A percentile compares a stretch with the other conserved stretches of the same genome.
phyloP scores from a whole-genome alignment of 1,140 invertebrate species.

The Calycopis cecrops region DNA sequence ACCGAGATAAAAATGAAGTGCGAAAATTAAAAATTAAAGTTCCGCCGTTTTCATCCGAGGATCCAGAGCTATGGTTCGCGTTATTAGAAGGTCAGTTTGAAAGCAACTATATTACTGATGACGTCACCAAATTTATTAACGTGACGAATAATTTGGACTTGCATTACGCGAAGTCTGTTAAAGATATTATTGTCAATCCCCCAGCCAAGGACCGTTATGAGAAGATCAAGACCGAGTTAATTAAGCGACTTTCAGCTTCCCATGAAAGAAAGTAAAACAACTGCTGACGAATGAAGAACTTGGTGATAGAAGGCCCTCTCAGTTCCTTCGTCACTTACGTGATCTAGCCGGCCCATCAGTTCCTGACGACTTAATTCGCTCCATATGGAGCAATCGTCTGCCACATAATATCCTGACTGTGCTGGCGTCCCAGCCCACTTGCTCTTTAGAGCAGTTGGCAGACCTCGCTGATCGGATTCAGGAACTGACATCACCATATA shows the following conservation, averaged over 20 bases:
- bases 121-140: not conserved
- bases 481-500: conserved; percentile 18
- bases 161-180: not conserved
- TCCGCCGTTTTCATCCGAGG: not conserved
- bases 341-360: not conserved
- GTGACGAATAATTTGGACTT: not conserved
- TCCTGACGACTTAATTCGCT: too few species aligned
- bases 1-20: too few species aligned
- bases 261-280: not conserved
- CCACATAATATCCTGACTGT: conserved; percentile 15
- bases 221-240: not conserved
- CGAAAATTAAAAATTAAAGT: not conserved
- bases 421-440: conserved; percentile 18
- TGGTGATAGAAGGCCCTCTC: not conserved
- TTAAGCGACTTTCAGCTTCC: not conserved
- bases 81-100: too few species aligned
- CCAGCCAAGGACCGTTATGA: not conserved
- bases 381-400: not conserved
- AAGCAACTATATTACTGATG: too few species aligned
- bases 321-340: not conserved
- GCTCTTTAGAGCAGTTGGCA: conserved; percentile 18
- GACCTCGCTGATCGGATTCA: conserved; percentile 24
- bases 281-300: too few species aligned
- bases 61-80: too few species aligned
- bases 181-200: not conserved